Evolutionary conservation across 2,113 vertebrate genomes (phyloP), one percentile per base, ranked within the genome.

Genomic region (Sebastes schlegelii): DNA sequence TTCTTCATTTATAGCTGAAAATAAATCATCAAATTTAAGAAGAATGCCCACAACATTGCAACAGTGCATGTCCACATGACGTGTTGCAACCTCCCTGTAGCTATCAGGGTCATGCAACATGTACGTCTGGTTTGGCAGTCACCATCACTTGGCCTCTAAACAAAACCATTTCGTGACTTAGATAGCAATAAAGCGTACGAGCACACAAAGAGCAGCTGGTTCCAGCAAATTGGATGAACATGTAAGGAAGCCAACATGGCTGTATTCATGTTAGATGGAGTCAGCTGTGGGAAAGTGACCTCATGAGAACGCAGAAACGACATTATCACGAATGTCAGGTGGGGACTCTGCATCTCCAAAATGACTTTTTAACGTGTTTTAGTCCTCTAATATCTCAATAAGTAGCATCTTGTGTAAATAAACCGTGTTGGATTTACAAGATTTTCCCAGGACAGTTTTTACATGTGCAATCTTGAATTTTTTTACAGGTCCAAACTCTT

Each of bases 161-260:
- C 66, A 72, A 78, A 88, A 75, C 55, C 58, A 17, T 74, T 79
- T 83, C 34, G 61, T 71, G 82, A 85, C 66, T 77, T 19, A 65
- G 64, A 82, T 80, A 86, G 85, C 70, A 83, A 82, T 74, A 83
- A 77, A 74, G 74, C 74, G 68, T 1, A 26, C 16, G 21, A 82
- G 68, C 73, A 23, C 63, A 79, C 60, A 52, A 67, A 48, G 57
- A 55, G 74, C 79, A 89, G 75, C 72, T 87, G 74, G 51, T 72
- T 85, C 43, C 79, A 79, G 83, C 54, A 74, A 80, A 83, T 72
- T 80, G 66, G 45, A 73, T 70, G 83, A 83, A 80, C 72, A 55
- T 68, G 76, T 58, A 52, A 78, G 48, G 42, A 72, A 83, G 67
- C 75, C 60, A 81, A 40, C 21, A 13, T 52, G 65, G 23, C 40